Conservation (phyloP, 2,797 vertebrate species). For the Muscicapa comitata region DNA sequence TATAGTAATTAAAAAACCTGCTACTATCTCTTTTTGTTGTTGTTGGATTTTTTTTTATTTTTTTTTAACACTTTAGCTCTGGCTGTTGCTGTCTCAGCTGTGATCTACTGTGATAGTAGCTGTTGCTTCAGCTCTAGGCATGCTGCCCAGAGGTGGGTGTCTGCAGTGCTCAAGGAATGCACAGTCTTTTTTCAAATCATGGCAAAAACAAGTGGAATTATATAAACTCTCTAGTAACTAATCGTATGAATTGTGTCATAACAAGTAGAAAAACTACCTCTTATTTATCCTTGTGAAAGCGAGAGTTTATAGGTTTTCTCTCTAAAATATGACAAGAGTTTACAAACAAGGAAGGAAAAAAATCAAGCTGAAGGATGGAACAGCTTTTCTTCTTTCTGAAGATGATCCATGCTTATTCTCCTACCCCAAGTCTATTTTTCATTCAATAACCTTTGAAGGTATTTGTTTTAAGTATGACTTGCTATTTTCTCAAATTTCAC, state of each 20-base stretch:
- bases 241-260: not conserved
- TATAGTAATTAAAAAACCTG: not conserved
- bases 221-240: not conserved
- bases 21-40: not conserved
- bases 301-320: not conserved
- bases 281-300: not conserved
- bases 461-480: not conserved
- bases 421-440: not conserved
- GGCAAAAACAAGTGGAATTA: slow-evolving; percentile 6
- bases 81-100: not conserved
- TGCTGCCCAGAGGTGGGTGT: not conserved
- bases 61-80: not conserved
- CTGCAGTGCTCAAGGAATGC: not conserved
- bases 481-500: not conserved
- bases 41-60: not conserved
- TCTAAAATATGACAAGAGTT: not conserved
- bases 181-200: not conserved
- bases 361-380: not conserved
- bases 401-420: not conserved
- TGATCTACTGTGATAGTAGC: not conserved
- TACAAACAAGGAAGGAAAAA: not conserved
- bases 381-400: not conserved
- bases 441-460: not conserved
- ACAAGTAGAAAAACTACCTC: not conserved
- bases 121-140: slow-evolving; percentile 3